A percentile compares a stretch with the other conserved stretches of the same genome.
Evolutionary conservation across 2,113 vertebrate species (phyloP).

Genomic region (Phylloscopus trochilus): DNA sequence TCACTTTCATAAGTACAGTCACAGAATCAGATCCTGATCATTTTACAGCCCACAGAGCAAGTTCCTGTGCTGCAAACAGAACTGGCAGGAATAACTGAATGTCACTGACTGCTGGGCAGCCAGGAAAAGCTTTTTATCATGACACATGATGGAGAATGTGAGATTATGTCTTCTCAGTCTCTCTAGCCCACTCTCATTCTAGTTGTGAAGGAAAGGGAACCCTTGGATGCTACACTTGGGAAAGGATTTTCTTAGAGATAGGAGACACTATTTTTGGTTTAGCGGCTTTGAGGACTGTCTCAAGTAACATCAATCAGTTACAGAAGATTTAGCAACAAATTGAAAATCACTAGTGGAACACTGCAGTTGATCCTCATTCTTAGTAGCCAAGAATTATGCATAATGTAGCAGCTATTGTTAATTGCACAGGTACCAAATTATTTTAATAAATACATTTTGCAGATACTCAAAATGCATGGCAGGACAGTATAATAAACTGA

Average conservation of each 20-base stretch:
- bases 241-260: background rate
- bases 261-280: background rate
- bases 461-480: background rate
- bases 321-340: constrained; percentile 8
- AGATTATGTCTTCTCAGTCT: background rate
- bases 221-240: background rate
- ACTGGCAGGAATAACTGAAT: background rate
- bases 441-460: constrained; percentile 12
- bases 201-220: background rate
- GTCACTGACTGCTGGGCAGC: background rate
- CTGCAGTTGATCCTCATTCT: background rate
- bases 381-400: background rate
- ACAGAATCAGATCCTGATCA: background rate
- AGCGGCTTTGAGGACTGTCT: background rate
- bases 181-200: background rate
- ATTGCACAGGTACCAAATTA: background rate
- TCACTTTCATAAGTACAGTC: background rate
- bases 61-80: background rate
- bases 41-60: background rate
- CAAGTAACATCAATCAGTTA: background rate
- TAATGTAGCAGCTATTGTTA: constrained; percentile 20
- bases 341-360: constrained; percentile 26
- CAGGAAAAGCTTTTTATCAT: background rate
- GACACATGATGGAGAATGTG: background rate
- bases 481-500: background rate